A percentile compares a stretch with the other conserved stretches of the same genome.
Evolutionary conservation across 2,888 invertebrate species (phyloP).

Genomic region (Eupithecia pulchellata): DNA sequence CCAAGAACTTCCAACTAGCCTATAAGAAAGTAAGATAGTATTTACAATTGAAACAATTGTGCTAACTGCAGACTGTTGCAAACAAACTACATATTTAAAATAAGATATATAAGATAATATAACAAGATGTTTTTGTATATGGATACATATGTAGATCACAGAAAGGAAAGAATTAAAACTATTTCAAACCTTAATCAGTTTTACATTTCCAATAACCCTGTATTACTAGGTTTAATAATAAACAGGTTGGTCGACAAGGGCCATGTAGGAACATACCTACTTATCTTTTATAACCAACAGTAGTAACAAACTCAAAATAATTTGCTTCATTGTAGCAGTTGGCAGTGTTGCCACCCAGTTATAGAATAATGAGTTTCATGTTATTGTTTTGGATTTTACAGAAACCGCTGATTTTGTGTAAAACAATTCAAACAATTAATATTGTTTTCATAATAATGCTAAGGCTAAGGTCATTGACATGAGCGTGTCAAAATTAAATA

Average conservation of each 20-base stretch:
- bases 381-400: slow-evolving; percentile 31
- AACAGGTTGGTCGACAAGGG: background rate
- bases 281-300: background rate
- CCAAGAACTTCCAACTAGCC: no score
- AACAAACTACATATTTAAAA: no score
- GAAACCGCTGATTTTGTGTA: slow-evolving; percentile 25
- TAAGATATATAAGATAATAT: no score
- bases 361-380: slow-evolving; percentile 27
- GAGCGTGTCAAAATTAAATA: slow-evolving; percentile 41
- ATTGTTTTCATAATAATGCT: slow-evolving; percentile 56
- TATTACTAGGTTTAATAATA: no score
- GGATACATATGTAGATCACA: no score
- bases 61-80: no score
- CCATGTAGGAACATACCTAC: background rate
- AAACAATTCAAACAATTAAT: slow-evolving; percentile 47
- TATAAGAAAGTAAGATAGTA: no score
- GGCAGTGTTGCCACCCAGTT: slow-evolving; percentile 18
- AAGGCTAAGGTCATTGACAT: slow-evolving; percentile 49
- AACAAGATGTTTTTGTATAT: no score
- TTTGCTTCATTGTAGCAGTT: slow-evolving; percentile 1
- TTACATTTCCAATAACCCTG: background rate
- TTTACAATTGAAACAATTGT: no score
- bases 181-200: background rate
- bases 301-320: background rate
- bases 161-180: no score